Evolutionary conservation across 2,888 invertebrate genomes (phyloP), one percentile per base, ranked within the genome.

Genomic region (Dolichopus griseipennis): DNA sequence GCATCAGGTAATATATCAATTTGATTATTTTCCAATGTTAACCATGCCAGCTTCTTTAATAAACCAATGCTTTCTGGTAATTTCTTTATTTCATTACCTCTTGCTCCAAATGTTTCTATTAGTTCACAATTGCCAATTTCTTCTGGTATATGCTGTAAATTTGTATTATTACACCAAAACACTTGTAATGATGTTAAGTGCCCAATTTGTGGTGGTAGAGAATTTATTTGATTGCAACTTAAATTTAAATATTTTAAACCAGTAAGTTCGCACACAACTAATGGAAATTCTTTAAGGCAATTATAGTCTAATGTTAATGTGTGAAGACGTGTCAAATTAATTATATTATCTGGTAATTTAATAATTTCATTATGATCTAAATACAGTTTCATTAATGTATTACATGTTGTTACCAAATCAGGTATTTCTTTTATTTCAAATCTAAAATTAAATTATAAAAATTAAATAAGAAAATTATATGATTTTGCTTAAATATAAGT

Each of bases 221-320:
- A 80, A 69, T 82, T 80, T 65, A 89, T 81, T 10, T 86, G 85
- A 77, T 89, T 89, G 74, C 88, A 87, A 76, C 88, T 89, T 64
- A 89, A 77, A 75, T 89, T 89, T 68, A 89, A 79, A 72, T 85
- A 85, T 64, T 85, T 84, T 63, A 89, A 79, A 69, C 85, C 84
- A 73, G 84, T 84, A 73, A 89, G 78, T 71, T 83, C 81, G 64
- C 84, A 85, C 72, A 89, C 82, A 72, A 85, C 85, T n/a, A 82
- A 73, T 1, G 89, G 89, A 75, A 89, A 83, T 22, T 81, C 81
- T 70, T 80, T 82, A 69, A 89, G 81, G 70, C 85, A 84, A 76
- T 89, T 89, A 75, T 87, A 88, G 75, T 89, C 89, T 73, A 89
- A 75, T 7, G 88, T 86, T 69, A 89, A 79, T 22, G 86, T 85